Conservation (phyloP, 2,113 vertebrate genomes). For the Leuciscus idus region DNA sequence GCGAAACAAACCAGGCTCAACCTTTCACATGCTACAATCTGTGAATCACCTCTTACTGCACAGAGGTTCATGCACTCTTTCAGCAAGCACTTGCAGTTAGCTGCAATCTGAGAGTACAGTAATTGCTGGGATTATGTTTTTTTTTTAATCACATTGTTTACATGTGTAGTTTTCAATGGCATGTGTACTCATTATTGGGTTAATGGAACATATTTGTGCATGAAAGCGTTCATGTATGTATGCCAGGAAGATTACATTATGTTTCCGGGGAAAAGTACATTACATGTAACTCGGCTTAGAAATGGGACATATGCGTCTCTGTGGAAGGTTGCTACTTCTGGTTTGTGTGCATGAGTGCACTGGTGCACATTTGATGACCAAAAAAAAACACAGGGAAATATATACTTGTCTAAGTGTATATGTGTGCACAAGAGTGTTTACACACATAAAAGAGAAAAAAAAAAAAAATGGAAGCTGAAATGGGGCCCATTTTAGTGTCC, state of each 20-base stretch:
- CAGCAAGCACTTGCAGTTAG: not conserved
- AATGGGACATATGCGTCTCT: constrained; percentile 39
- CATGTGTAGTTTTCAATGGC: constrained; percentile 3
- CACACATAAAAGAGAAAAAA: not conserved
- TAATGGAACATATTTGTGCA: constrained; percentile 30
- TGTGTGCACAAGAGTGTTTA: not conserved
- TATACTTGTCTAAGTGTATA: not conserved
- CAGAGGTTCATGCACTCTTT: not conserved
- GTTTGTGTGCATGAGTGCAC: constrained; percentile 20
- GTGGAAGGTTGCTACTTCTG: constrained; percentile 8
- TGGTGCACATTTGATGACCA: constrained; percentile 15
- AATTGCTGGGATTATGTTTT: not conserved
- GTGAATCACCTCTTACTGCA: not conserved
- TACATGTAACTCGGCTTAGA: constrained; percentile 56
- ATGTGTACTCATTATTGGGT: constrained; percentile 41
- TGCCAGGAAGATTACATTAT: not conserved
- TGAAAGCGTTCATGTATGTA: not conserved
- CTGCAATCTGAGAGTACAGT: not conserved
- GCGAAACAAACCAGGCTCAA: not conserved
- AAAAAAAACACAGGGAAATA: not conserved
- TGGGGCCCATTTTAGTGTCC: constrained; percentile 35
- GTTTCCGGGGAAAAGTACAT: constrained; percentile 54
- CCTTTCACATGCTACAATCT: not conserved
- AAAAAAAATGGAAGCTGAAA: not conserved
- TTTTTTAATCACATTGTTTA: not conserved